phyloP scores from a whole-genome alignment of 2,113 vertebrate species.

The Oceanodroma tethys region DNA sequence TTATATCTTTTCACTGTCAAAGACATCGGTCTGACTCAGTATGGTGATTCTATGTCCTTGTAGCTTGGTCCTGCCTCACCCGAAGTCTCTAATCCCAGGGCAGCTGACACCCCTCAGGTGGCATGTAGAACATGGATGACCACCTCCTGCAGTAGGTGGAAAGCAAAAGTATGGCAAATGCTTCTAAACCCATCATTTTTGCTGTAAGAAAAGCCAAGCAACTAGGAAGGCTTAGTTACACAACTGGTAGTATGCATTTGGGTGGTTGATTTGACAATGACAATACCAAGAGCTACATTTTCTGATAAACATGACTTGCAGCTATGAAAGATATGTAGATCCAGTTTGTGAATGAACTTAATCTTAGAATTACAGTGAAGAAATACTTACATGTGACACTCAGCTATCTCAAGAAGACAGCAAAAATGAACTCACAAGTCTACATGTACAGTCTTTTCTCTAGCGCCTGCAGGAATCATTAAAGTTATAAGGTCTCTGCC shows the following conservation, averaged over 20 bases:
- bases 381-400: background rate
- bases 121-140: background rate
- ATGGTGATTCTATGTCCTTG: background rate
- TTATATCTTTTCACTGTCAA: background rate
- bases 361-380: background rate
- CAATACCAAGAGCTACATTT: background rate
- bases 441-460: background rate
- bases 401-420: background rate
- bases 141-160: background rate
- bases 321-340: background rate
- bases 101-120: no score
- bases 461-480: background rate
- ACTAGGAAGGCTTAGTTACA: background rate
- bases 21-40: background rate
- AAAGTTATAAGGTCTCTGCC: background rate
- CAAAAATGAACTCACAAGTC: background rate
- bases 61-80: background rate
- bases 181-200: background rate
- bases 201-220: background rate
- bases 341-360: background rate
- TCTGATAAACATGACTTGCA: background rate
- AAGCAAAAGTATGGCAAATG: background rate
- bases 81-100: background rate
- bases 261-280: background rate
- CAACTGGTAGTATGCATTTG: background rate